Evolutionary conservation across 2,888 invertebrate species (phyloP), one percentile per base, ranked within the genome.

Genomic region (Drosophila basisetae): DNA sequence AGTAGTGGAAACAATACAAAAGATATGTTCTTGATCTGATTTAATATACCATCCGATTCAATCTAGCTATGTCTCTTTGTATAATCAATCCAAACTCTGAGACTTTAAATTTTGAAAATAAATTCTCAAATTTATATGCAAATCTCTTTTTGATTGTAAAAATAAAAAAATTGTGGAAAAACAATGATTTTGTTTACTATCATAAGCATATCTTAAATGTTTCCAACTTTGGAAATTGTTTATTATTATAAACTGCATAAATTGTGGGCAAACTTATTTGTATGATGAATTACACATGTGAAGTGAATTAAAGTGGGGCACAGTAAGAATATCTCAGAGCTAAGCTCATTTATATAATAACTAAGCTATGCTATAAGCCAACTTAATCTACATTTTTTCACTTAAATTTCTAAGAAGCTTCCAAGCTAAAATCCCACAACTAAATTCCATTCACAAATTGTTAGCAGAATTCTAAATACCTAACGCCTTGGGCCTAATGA

Each of bases 401-500:
- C 9, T 30, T 13, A 4, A 13, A 22, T 33, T 37, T 52, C 62
- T 16, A 22, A 28, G 28, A 39, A 33, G 25, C 25, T 39, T 25
- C 2, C 11, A 22, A 62, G 5, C 31, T 37, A 11, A 35, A 54
- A 50, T 54, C 33, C 56, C 22, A n/a, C 28, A 41, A 37, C 30
- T 47, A 70, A 82, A 76, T 72, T 68, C 49, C 11, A 43, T 76
- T 68, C 64, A 79, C 68, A 71, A 75, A 69, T 71, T 77, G 73
- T 66, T n/a, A 35, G 66, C 65, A 39, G 61, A 72, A 77, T 76
- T 73, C 65, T 73, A 80, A 80, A 72, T 68, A 65, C 54, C 62
- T 56, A 53, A 60, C 65, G 78, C 80, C 70, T 61, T 43, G 53
- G 65, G 76, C 53, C 70, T 90, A 90, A 90, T 90, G 90, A 80